Evolutionary conservation across 2,797 vertebrate genomes (phyloP), one percentile per base, ranked within the genome.

Genomic region (Esox lucius): DNA sequence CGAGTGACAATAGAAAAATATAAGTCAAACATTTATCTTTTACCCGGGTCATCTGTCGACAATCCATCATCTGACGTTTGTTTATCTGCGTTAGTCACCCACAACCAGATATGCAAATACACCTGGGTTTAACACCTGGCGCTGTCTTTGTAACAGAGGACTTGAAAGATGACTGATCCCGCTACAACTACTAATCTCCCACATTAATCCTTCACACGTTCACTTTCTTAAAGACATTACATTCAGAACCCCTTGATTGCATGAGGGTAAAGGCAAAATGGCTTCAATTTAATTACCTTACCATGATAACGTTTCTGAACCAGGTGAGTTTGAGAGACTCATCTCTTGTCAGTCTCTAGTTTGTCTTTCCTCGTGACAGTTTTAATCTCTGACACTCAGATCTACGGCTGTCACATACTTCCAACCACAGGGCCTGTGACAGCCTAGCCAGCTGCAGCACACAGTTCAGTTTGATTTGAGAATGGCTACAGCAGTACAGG

Each of bases 371-470:
- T 84, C 73, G 68, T 72, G 77, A 81, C 72, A 67, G 76, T 80
- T 78, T 73, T 86, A 81, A 86, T 88, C 83, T 81, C 19, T 81
- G 77, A 81, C 81, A 78, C 76, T 78, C 75, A 68, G 83, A 86
- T 89, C 86, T 88, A 78, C 72, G 78, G 80, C 79, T 85, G 81
- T 85, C 84, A 86, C 81, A 84, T 71, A 71, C 75, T 81, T 83
- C 62, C 76, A 70, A 77, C 74, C 78, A 22, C 39, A 2, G 70
- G 74, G 74, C 69, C 15, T 68, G 76, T 78, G 80, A 83, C 86
- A 84, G 80, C 66, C 4, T 28, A 73, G 72, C 46, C 70, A 56
- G 26, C 70, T 66, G 84, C 49, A 69, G 73, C 76, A 73, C 42
- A 61, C 56, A 24, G 75, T 69, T 65, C 35, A 53, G 75, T 64